Evolutionary conservation across 2,888 invertebrate genomes (phyloP), one percentile per base, ranked within the genome.

Genomic region (Hartigia nigra): DNA sequence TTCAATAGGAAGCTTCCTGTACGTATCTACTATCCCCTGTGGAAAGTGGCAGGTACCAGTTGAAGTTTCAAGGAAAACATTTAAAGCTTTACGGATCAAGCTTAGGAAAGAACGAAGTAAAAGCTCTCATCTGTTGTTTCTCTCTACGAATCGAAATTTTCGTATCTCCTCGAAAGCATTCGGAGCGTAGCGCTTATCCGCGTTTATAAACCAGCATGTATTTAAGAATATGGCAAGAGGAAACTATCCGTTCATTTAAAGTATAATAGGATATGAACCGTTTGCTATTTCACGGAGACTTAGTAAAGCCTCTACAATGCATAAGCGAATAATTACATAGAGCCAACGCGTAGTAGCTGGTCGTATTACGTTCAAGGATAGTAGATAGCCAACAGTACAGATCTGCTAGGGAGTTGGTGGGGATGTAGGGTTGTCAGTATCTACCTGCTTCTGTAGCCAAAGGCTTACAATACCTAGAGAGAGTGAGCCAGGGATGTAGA

Each of bases 381-480:
- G 12, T 72, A 72, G 12, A 32, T 23, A 14, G 32, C 31, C 55
- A 55, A 23, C 55, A 23, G 55, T 55, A 55, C 23, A 23, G 55
- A 55, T 55, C 55, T 55, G 55, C 55, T 31, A 3, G 12, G 31
- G 72, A n/a, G 1, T n/a, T 72, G 72, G 31, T 72, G 31, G 31
- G n/a, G 31, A 12, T 12, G 72, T 34, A 23, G 72, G 31, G 70
- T n/a, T 84, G 85, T 85, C 82, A 74, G 86, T 86, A 84, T 84
- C 86, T 86, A 86, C 85, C 86, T 86, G 84, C 80, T 81, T 82
- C 80, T 82, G 84, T 86, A 83, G 87, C 77, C 81, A 83, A 84
- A 84, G 84, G 82, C 34, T 77, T 70, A 77, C 77, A 76, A 77
- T 77, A 77, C 70, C 75, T 74, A 77, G 36, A 34, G 70, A 39